A percentile compares a stretch with the other conserved stretches of the same genome.
These are phyloP conservation scores for Menura novaehollandiae DNA, from an alignment of 2,113 vertebrate genomes.

Conservation along the genomic window DNA sequence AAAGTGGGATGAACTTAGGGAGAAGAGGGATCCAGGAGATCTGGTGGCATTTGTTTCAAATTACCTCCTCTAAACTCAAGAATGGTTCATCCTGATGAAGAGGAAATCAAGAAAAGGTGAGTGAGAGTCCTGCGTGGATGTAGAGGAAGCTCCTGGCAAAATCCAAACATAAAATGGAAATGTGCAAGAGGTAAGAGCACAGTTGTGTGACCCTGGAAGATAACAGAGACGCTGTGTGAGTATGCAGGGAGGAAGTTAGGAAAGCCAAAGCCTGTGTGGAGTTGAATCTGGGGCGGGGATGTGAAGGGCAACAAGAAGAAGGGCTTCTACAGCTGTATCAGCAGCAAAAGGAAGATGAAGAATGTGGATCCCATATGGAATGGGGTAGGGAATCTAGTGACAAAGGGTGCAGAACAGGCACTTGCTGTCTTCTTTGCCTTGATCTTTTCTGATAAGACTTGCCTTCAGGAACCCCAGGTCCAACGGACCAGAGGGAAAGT, in stretches of 20 bases:
- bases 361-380: rapidly evolving
- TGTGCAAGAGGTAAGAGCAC: neutral
- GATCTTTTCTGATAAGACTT: neutral
- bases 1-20: neutral
- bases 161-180: neutral
- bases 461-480: neutral
- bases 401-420: neutral
- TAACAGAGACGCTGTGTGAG: neutral
- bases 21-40: neutral
- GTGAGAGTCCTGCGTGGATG: neutral
- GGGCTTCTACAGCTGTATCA: neutral
- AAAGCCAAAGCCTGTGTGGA: neutral
- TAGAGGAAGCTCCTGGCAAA: neutral
- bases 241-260: neutral
- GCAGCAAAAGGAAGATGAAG: neutral
- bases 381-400: neutral
- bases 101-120: neutral
- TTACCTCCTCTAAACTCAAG: neutral
- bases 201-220: neutral
- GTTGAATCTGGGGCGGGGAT: neutral
- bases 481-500: neutral
- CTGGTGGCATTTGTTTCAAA: neutral
- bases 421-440: rapidly evolving
- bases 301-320: neutral
- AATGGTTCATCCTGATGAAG: neutral